Percentiles rank a stretch among this genome's conserved stretches.
phyloP scores from a whole-genome alignment of 2,888 invertebrate species.

The Lottia gigantea region DNA sequence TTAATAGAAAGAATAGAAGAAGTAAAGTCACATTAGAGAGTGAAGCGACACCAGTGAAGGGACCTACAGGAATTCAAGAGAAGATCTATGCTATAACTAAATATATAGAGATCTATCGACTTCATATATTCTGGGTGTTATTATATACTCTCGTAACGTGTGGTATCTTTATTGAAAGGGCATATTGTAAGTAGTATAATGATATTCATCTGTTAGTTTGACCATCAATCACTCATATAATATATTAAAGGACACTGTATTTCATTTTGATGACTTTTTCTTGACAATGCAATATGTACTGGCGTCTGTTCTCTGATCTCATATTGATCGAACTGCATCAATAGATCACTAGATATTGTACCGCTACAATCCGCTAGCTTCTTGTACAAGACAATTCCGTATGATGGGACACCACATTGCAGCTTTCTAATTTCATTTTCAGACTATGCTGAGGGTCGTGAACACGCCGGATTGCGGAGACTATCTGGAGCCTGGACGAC shows the following conservation, averaged over 20 bases:
- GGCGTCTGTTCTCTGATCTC: too few species aligned
- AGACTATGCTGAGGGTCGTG: constrained; percentile 73
- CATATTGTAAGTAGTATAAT: constrained; percentile 41
- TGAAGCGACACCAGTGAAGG: not conserved
- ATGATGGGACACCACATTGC: too few species aligned
- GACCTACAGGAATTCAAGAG: not conserved
- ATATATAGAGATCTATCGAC: constrained; percentile 71
- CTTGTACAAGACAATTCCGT: too few species aligned
- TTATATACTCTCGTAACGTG: constrained; percentile 72
- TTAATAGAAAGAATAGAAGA: constrained; percentile 5
- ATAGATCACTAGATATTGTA: too few species aligned
- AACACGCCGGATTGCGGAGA: constrained; percentile 73
- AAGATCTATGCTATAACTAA: constrained; percentile 31
- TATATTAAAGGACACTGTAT: too few species aligned
- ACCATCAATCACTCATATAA: too few species aligned
- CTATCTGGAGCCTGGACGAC: constrained; percentile 75
- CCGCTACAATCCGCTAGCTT: too few species aligned
- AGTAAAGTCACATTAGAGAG: constrained; percentile 1
- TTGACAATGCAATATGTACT: too few species aligned
- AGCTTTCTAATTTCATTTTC: not conserved
- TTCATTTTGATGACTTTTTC: too few species aligned
- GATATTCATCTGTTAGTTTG: too few species aligned
- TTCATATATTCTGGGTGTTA: constrained; percentile 73
- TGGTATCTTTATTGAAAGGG: constrained; percentile 72
- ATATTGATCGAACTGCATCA: too few species aligned